Base-by-base conservation (phyloP, 2,888 invertebrate genomes). In the Eristalis arbustorum region DNA sequence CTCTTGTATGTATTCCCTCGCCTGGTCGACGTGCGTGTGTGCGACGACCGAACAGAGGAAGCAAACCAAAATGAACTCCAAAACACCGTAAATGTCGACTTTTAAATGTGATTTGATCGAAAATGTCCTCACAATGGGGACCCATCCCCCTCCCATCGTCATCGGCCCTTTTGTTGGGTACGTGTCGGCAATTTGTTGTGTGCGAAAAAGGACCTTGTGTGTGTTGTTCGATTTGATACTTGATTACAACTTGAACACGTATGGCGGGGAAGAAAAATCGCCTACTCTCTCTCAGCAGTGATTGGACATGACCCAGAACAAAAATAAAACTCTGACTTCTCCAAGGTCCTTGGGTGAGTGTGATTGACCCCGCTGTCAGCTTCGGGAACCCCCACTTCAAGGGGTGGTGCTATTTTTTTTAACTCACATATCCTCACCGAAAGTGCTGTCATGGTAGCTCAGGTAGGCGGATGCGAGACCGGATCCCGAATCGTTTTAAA, bases 81-180 rank as follows among this genome's bases (percentile, higher is more conserved):
- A 81, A 85, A 69, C 64, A 77, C 73, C 72, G 69, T 81, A 81
- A 85, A 81, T 74, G 76, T 61, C 81, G 75, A 75, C 75, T 72
- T 87, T 82, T 83, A 79, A 87, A 83, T 71, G 78, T 79, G 83
- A 83, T 87, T 87, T 87, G 78, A 87, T 83, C 78, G 87, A 87
- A 82, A 87, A 75, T 78, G 63, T 87, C 72, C 78, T 82, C 64
- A 42, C 63, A 69, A 68, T 72, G 63, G 74, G 71, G 68, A 37
- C 40, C 31, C 37, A 28, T 75, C 22, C 18, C 18, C 49, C 49
- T 42, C 0, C 5, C 42, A 5, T n/a, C 49, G 18, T 49, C 59
- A 2, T 59, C 25, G n/a, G 18, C 18, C n/a, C 49, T 23, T 59
- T 23, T 25, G 75, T 80, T 75, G 68, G 72, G 63, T 49, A 49